Conservation (phyloP, 2,113 vertebrate species). For the Microtus pennsylvanicus region DNA sequence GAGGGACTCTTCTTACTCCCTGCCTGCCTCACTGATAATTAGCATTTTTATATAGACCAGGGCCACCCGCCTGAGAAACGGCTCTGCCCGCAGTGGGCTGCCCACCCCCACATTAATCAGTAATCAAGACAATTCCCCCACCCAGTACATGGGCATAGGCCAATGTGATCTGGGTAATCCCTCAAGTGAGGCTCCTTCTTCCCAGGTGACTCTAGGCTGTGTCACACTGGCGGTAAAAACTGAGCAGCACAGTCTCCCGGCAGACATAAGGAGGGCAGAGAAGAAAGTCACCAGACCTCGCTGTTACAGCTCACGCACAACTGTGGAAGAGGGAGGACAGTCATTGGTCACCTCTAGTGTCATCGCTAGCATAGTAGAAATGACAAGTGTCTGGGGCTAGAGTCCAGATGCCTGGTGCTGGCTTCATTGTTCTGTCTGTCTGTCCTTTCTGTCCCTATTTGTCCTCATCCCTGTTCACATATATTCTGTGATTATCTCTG, state of each 20-base stretch:
- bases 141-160: not conserved
- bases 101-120: not conserved
- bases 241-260: not conserved
- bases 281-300: not conserved
- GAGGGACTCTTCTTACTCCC: not conserved
- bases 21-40: not conserved
- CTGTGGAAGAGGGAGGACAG: not conserved
- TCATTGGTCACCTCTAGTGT: not conserved
- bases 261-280: not conserved
- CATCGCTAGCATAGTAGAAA: fast-evolving
- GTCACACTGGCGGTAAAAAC: not conserved
- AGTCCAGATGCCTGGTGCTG: not conserved
- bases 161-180: not conserved
- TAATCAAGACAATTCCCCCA: not conserved
- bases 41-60: not conserved
- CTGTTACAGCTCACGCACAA: not conserved
- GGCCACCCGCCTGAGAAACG: not conserved
- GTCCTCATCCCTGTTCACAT: not conserved
- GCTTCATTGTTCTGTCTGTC: not conserved
- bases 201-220: not conserved
- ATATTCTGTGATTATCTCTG: not conserved
- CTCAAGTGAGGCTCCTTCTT: not conserved
- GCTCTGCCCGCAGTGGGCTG: not conserved
- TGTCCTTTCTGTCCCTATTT: not conserved
- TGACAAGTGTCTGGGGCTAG: not conserved